Conservation (phyloP, 2,888 invertebrate genomes). For the Choreutis nemorana region DNA sequence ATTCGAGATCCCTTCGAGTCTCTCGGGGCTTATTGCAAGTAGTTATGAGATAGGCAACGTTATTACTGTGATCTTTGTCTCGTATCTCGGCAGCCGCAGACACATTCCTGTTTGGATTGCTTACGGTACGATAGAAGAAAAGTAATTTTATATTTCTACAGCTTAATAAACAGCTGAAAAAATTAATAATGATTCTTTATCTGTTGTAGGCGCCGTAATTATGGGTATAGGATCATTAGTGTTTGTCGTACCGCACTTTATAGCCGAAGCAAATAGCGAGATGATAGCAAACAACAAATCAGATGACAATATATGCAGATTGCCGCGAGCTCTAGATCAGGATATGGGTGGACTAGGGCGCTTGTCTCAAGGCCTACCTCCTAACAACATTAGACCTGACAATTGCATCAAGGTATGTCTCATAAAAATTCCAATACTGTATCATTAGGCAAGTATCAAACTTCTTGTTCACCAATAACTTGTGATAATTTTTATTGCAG, state of each 20-base stretch:
- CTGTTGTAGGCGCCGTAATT: conserved; percentile 77
- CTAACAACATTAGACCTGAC: conserved; percentile 77
- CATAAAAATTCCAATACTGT: neutral
- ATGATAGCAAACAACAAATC: conserved; percentile 73
- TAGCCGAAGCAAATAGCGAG: conserved; percentile 79
- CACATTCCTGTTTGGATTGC: conserved; percentile 97
- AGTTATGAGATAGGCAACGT: conserved; percentile 96
- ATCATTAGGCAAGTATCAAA: neutral
- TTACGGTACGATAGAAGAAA: conserved; percentile 78
- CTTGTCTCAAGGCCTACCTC: conserved; percentile 75
- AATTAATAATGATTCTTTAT: conserved; percentile 2
- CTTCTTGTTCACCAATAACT: neutral
- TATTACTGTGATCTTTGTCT: conserved; percentile 94
- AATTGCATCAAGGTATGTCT: conserved; percentile 76
- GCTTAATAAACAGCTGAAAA: neutral
- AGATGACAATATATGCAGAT: conserved; percentile 82
- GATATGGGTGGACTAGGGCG: conserved; percentile 79
- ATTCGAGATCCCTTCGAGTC: conserved; percentile 91
- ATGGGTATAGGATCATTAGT: conserved; percentile 94
- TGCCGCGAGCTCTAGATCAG: conserved; percentile 72
- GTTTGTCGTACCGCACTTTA: conserved; percentile 93
- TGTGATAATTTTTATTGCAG: conserved; percentile 21
- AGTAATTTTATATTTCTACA: neutral
- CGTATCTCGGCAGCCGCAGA: conserved; percentile 90
- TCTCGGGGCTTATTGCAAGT: conserved; percentile 91